Evolutionary conservation across 2,113 vertebrate species (phyloP).

Genomic region (Cardinalis cardinalis): DNA sequence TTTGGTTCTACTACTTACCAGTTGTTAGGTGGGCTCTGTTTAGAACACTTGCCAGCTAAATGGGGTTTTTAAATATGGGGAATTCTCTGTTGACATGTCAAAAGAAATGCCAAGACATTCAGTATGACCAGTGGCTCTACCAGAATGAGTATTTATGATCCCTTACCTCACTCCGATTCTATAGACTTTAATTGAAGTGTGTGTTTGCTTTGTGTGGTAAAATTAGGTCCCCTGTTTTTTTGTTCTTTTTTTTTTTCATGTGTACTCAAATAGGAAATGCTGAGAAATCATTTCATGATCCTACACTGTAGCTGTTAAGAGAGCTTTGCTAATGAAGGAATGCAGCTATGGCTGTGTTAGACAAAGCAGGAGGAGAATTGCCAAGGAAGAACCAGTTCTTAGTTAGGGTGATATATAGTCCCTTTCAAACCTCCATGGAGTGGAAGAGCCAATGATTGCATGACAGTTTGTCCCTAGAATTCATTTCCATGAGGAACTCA

Average conservation of each 20-base stretch:
- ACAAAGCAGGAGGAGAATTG: neutral
- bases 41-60: neutral
- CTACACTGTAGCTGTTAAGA: neutral
- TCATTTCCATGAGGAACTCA: conserved; percentile 68
- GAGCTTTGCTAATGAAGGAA: neutral
- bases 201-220: conserved; percentile 56
- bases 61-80: neutral
- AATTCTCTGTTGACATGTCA: neutral
- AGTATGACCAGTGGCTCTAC: conserved; percentile 16
- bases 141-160: conserved; percentile 12
- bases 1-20: conserved; percentile 3
- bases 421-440: conserved; percentile 38
- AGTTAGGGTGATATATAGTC: neutral
- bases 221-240: conserved; percentile 30
- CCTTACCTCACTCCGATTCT: neutral
- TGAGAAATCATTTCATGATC: conserved; percentile 13
- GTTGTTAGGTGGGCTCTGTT: conserved; percentile 15
- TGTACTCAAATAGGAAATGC: neutral
- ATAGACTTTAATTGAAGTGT: conserved; percentile 21
- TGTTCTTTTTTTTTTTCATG: neutral
- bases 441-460: conserved; percentile 51
- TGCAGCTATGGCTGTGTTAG: conserved; percentile 25
- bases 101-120: conserved; percentile 5
- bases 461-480: conserved; percentile 59
- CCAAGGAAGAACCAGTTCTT: neutral